Conservation (phyloP, 2,888 invertebrate species). For the Auanema freiburgensis region DNA sequence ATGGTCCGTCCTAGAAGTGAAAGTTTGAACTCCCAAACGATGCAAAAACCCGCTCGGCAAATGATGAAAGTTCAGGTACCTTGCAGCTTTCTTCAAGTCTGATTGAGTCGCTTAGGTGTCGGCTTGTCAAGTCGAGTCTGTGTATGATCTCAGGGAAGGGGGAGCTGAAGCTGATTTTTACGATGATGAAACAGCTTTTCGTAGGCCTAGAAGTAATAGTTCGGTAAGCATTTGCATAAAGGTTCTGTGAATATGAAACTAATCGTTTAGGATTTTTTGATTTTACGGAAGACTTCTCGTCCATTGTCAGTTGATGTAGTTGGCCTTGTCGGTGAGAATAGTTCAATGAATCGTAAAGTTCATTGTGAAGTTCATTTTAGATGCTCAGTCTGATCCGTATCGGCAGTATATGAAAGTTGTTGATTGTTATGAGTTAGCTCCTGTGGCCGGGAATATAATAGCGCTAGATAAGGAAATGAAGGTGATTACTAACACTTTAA, state of each 20-base stretch:
- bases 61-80: slow-evolving; percentile 8
- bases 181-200: slow-evolving; percentile 42
- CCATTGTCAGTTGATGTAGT: slow-evolving; percentile 51
- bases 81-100: too few relatives aligned
- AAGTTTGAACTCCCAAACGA: slow-evolving; percentile 6
- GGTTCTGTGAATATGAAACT: neutral
- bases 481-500: slow-evolving; percentile 6
- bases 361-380: slow-evolving; percentile 20
- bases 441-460: slow-evolving; percentile 30
- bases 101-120: slow-evolving; percentile 21
- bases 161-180: slow-evolving; percentile 36
- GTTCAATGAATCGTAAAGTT: slow-evolving; percentile 6
- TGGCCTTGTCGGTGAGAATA: slow-evolving; percentile 43
- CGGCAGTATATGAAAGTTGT: slow-evolving; percentile 50
- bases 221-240: slow-evolving; percentile 16
- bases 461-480: slow-evolving; percentile 31
- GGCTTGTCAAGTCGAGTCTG: slow-evolving; percentile 35
- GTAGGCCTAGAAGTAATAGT: slow-evolving; percentile 46
- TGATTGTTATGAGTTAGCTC: slow-evolving; percentile 45
- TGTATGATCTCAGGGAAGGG: slow-evolving; percentile 40
- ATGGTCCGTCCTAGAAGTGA: slow-evolving; percentile 7
- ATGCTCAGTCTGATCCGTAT: slow-evolving; percentile 43
- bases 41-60: neutral
- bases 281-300: slow-evolving; percentile 49
- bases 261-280: slow-evolving; percentile 35